Conservation (phyloP, 2,113 vertebrate species). For the Phyllostomus hastatus region DNA sequence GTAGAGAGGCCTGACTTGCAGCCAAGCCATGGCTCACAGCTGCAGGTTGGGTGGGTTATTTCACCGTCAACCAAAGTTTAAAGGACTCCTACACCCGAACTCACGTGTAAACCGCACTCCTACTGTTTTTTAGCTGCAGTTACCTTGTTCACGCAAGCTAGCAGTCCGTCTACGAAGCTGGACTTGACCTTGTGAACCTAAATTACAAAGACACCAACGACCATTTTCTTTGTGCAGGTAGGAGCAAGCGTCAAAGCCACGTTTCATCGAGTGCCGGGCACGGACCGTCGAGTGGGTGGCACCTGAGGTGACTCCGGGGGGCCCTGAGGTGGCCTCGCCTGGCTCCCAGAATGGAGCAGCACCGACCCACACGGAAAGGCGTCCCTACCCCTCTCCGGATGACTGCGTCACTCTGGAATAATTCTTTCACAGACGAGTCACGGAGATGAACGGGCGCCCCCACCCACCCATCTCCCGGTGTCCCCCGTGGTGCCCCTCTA, state of each 20-base stretch:
- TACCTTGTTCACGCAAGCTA: constrained; percentile 87
- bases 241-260: neutral
- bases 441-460: neutral
- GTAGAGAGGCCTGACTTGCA: neutral
- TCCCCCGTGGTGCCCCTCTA: neutral
- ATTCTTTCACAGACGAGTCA: neutral
- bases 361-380: neutral
- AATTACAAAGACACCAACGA: neutral
- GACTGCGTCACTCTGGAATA: neutral
- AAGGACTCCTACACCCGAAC: neutral
- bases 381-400: neutral
- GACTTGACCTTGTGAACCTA: constrained; percentile 95
- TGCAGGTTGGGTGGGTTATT: neutral
- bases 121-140: neutral
- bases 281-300: neutral
- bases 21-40: neutral
- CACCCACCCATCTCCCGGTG: accelerated
- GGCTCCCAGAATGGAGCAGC: neutral
- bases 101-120: neutral
- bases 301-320: neutral
- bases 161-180: constrained; percentile 90
- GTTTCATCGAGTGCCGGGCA: neutral
- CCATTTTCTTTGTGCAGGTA: neutral
- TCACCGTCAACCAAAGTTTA: neutral
- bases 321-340: neutral